Base-by-base conservation (phyloP, 1,140 invertebrate genomes). In the Orussus abietinus region DNA sequence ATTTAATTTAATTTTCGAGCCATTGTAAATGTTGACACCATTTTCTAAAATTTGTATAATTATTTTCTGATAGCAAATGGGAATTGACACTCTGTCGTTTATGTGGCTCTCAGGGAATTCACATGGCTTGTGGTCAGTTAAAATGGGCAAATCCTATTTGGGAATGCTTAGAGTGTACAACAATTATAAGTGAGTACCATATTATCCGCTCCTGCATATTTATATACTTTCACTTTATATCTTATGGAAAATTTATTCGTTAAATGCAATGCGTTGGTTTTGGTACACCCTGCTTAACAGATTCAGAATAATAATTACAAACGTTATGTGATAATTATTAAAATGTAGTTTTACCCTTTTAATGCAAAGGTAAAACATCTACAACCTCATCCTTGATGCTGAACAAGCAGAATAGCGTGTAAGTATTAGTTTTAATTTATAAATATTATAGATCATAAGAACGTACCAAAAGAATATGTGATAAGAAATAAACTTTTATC, bases 51-150 rank as follows among this genome's bases (percentile, higher is more conserved):
- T 13, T 28, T 38, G 12, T 39, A 22, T 49, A 38, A 45, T 31
- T 38, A 38, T 49, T 57, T 46, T 26, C 9, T 42, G 35, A 19
- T 43, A 80, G 77, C 13, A 72, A 69, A 41, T 82, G 79, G 79
- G 72, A 77, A 41, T 54, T 81, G 7, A 57, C 69, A 12, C 49
- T 80, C 7, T 82, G 80, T 61, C 56, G 62, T 26, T 69, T 62
- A 33, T 81, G 80, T 64, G 80, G 79, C 11, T 79, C 78, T 0
- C 72, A 75, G 54, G 80, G 79, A 17, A 74, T 73, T 19, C 80
- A 82, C 49, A 62, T 68, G 34, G 58, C 51, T 7, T 82, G 80
- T 57, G 69, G 64, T 13, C 40, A 55, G n/a, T 51, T 69, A 3
- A 70, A 66, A 50, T 67, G 47, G 53, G 21, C 31, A 3, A 62